Evolutionary conservation across 2,888 invertebrate genomes (phyloP).

Genomic region (Protodeltote pygarga): DNA sequence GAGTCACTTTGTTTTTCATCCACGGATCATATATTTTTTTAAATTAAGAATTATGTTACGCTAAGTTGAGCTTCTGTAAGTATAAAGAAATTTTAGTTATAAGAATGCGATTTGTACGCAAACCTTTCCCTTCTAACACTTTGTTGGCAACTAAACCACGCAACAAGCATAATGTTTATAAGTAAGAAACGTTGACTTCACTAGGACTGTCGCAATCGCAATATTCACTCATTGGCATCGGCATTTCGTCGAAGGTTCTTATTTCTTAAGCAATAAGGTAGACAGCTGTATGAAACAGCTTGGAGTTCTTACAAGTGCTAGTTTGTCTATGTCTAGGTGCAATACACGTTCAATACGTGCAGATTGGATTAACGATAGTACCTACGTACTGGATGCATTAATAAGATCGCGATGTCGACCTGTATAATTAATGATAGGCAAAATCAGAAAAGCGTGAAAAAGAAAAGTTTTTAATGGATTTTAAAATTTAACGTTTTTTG

Average conservation of each 20-base stretch:
- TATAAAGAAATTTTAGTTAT: conserved; percentile 13
- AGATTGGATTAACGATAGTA: conserved; percentile 62
- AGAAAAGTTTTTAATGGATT: conserved; percentile 45
- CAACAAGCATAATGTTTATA: conserved; percentile 80
- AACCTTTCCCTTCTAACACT: conserved; percentile 79
- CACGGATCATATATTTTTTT: neutral
- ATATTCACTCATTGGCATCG: conserved; percentile 51
- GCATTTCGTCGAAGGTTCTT: conserved; percentile 38
- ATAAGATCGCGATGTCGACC: conserved; percentile 42
- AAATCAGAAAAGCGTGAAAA: conserved; percentile 61
- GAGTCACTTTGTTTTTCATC: conserved; percentile 2
- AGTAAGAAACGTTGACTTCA: conserved; percentile 79
- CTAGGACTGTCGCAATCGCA: conserved; percentile 73
- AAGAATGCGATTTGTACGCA: conserved; percentile 53
- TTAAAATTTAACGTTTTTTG: too few species aligned
- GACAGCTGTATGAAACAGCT: conserved; percentile 44
- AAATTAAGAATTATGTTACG: neutral
- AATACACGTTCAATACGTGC: conserved; percentile 60
- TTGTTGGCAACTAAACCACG: conserved; percentile 77
- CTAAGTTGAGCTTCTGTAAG: neutral
- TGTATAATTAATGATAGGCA: conserved; percentile 51
- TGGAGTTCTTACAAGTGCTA: conserved; percentile 54
- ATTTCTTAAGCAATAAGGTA: conserved; percentile 44
- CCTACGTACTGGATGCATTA: conserved; percentile 44
- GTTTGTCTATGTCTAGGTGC: conserved; percentile 65